Evolutionary conservation across 1,140 invertebrate species (phyloP), one percentile per base, ranked within the genome.

Genomic region (Conus ventricosus): DNA sequence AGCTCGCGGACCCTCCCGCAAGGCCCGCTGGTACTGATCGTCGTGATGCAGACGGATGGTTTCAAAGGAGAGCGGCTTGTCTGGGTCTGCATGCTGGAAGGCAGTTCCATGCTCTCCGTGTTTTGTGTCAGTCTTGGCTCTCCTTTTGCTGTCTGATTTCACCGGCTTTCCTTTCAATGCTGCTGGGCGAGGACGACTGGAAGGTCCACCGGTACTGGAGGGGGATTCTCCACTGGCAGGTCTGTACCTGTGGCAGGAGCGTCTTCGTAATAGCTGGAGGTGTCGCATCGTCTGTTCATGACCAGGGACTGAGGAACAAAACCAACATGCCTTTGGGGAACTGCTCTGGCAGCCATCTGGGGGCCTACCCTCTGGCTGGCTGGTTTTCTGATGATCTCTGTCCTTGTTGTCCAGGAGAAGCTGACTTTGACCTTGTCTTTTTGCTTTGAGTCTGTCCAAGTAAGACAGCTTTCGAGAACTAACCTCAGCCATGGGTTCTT

Each of bases 371-470:
- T 39, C 25, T 27, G 25, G 10, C 76, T 51, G 76, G 25, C 39
- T 78, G 25, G 76, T 11, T 78, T 78, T 27, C 10, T 51, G 11
- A 17, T 75, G 25, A 13, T 39, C 25, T 17, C 8, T 78, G n/a
- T 20, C 67, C 20, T 23, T n/a, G 20, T 71, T 20, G 7, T 71
- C 67, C 15, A 71, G 67, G 67, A 23, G 17, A 23, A 23, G 67
- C 13, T 23, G 13, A n/a, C 23, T 20, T 10, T 71, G 67, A 71
- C 6, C 51, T 20, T 81, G 80, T 23, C 8, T 81, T 13, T 81
- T 81, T 54, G 80, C 80, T 20, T 81, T 81, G 5, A 81, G 80
- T 51, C 25, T 81, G 51, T 81, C 80, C 7, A 81, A 54, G 80
- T 81, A 81, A 17, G 80, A 53, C 54, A 13, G 67, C 23, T 23